phyloP scores from a whole-genome alignment of 2,797 vertebrate genomes.

The Sebastes minor region DNA sequence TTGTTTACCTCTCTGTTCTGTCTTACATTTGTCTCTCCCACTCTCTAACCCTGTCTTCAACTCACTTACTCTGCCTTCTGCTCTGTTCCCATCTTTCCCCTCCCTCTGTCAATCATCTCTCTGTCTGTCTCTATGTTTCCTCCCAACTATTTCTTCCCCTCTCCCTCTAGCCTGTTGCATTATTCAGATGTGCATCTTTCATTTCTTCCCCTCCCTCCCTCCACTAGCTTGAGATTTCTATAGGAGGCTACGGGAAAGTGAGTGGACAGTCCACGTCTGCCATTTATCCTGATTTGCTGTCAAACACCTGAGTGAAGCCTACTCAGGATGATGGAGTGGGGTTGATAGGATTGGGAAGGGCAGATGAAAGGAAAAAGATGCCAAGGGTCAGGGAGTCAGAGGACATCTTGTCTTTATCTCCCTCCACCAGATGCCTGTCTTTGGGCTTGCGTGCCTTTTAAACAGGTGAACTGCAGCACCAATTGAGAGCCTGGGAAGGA shows the following conservation, averaged over 20 bases:
- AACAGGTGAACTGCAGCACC: slow-evolving; percentile 25
- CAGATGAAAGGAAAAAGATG: slow-evolving; percentile 44
- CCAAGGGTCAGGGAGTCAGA: slow-evolving; percentile 56
- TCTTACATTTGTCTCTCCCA: not conserved
- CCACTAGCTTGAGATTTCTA: slow-evolving; percentile 41
- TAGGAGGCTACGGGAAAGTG: slow-evolving; percentile 38
- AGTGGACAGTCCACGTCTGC: slow-evolving; percentile 35
- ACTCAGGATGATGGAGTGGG: slow-evolving; percentile 57
- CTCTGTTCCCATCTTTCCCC: slow-evolving; percentile 21
- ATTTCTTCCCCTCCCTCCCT: slow-evolving; percentile 7
- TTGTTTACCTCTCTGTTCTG: slow-evolving; percentile 11
- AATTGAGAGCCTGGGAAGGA: not conserved
- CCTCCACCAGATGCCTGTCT: slow-evolving; percentile 40
- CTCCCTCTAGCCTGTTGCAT: slow-evolving; percentile 56
- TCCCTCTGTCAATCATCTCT: slow-evolving; percentile 56
- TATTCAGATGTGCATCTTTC: slow-evolving; percentile 60
- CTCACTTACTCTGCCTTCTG: slow-evolving; percentile 16
- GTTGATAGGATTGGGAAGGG: slow-evolving; percentile 39
- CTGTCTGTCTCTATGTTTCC: slow-evolving; percentile 5
- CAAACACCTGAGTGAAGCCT: slow-evolving; percentile 62
- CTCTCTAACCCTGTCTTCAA: slow-evolving; percentile 23
- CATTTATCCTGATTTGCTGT: slow-evolving; percentile 69
- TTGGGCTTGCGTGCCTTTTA: slow-evolving; percentile 37
- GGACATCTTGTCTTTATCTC: slow-evolving; percentile 60
- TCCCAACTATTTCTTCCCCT: slow-evolving; percentile 25